Base-by-base conservation (phyloP, 2,113 vertebrate genomes). In the Ailurus styani region DNA sequence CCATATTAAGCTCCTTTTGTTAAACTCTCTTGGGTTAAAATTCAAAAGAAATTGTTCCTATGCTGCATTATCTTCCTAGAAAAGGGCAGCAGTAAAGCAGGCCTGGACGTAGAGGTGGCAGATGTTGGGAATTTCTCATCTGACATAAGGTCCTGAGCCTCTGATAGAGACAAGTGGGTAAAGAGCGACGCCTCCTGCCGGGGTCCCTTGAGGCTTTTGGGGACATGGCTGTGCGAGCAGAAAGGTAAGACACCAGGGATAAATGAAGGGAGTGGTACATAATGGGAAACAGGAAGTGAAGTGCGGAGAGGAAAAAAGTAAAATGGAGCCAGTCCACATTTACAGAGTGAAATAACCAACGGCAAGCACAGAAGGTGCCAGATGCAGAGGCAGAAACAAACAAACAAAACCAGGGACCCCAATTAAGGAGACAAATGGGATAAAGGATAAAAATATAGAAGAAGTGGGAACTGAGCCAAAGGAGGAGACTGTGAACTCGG, bases 351-450 rank as follows among this genome's bases (percentile, higher is more conserved):
- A 94, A 83, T 87, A 91, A 96, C 95, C 73, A 91, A 90, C 29
- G 42, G 62, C 82, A 95, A 91, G 86, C 93, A 66, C 89, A 97
- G 93, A 98, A 96, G 89, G 91, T 77, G 78, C 83, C 91, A 83
- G 91, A 84, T 95, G 72, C 42, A 87, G 82, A 95, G 91, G 91
- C 93, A 97, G 83, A 97, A 97, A 97, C 91, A 94, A 96, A 91
- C 89, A 95, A 96, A 96, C 93, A 96, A 87, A 93, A 85, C 21
- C 11, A 87, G 72, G 89, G 81, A 79, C 96, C 85, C 68, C 93
- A 91, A 72, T 95, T 89, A 95, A 89, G 57, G 78, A 96, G 85
- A 95, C 88, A 96, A 93, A 87, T 84, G 89, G 93, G 79, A 91
- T 64, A 62, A 95, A 95, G 85, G 78, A 79, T 64, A 95, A 97